Base-by-base conservation (phyloP, 2,113 vertebrate genomes). In the Saccopteryx leptura region DNA sequence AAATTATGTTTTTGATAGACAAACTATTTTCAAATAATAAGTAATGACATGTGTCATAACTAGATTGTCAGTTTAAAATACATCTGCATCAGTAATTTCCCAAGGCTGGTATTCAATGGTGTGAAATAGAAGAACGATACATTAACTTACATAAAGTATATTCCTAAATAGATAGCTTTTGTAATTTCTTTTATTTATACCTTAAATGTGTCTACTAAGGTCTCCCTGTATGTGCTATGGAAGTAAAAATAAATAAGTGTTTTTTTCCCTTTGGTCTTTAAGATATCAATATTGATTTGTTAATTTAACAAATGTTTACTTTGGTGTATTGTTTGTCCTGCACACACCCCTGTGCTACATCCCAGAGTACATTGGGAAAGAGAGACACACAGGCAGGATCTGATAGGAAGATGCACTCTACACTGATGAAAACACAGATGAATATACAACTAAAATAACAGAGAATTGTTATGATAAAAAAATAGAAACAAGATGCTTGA, bases 1-100 rank as follows among this genome's bases (percentile, higher is more conserved):
- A 96, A 96, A 94, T 97, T 93, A 95, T 71, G 79, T 97, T 97
- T 93, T 92, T 91, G 82, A 91, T 76, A 63, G 66, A 89, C 48
- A 92, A 85, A 92, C 4, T 96, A 60, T 24, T 86, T 93, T 93
- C 80, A 92, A 96, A 74, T 90, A 95, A 83, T 80, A 96, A 88
- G 66, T 31, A 82, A 58, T 39, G 23, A 66, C 31, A 19, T 48
- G 24, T 78, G 48, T 65, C 72, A 92, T 81, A 80, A 91, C 46
- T n/a, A 52, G n/a, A 7, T 69, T 94, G 78, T 78, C 76, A 60
- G 17, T 48, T 84, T 95, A 90, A 93, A 94, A 88, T 52, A 89
- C 33, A 71, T 78, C 21, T 92, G 39, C 75, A 75, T 68, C 65
- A 80, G 61, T 24, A 81, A 91, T 95, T 91, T 90, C 33, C 61